phyloP scores from a whole-genome alignment of 2,888 invertebrate genomes.

The Tinea trinotella region DNA sequence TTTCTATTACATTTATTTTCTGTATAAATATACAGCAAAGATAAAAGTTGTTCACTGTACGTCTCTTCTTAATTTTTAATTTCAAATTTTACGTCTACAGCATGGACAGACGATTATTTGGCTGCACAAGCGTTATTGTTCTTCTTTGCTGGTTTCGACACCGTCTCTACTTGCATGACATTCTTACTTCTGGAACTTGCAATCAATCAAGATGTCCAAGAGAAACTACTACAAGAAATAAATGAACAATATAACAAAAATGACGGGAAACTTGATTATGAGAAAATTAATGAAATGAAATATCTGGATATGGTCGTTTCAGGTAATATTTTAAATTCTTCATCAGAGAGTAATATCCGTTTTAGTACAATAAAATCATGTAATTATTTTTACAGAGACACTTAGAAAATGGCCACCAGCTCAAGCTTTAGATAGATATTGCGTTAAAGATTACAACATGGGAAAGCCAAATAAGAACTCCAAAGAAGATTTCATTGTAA shows the following conservation, averaged over 20 bases:
- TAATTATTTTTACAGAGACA: conserved; percentile 11
- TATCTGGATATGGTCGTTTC: conserved; percentile 16
- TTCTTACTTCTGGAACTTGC: conserved; percentile 41
- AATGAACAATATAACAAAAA: background rate
- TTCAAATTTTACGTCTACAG: too few relatives aligned
- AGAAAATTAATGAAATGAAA: conserved; percentile 15
- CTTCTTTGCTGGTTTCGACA: conserved; percentile 43
- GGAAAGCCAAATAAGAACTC: conserved; percentile 14
- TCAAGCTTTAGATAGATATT: background rate
- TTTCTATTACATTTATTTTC: too few relatives aligned
- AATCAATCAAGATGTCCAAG: conserved; percentile 38
- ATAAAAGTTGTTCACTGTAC: too few relatives aligned
- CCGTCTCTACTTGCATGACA: conserved; percentile 35
- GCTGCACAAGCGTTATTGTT: conserved; percentile 41
- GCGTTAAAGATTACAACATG: conserved; percentile 17
- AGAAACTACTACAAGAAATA: conserved; percentile 17
- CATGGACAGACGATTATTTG: conserved; percentile 35
- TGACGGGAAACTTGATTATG: conserved; percentile 13
- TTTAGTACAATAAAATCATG: background rate
- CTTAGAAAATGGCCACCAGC: conserved; percentile 18
- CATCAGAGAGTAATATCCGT: too few relatives aligned
- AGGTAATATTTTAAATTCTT: background rate
- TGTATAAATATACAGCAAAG: too few relatives aligned
- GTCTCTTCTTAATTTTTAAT: too few relatives aligned
- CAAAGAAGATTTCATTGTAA: conserved; percentile 16